Percentiles rank a stretch among this genome's conserved stretches.
phyloP scores from a whole-genome alignment of 2,797 vertebrate species.

The Pempheris klunzingeri region DNA sequence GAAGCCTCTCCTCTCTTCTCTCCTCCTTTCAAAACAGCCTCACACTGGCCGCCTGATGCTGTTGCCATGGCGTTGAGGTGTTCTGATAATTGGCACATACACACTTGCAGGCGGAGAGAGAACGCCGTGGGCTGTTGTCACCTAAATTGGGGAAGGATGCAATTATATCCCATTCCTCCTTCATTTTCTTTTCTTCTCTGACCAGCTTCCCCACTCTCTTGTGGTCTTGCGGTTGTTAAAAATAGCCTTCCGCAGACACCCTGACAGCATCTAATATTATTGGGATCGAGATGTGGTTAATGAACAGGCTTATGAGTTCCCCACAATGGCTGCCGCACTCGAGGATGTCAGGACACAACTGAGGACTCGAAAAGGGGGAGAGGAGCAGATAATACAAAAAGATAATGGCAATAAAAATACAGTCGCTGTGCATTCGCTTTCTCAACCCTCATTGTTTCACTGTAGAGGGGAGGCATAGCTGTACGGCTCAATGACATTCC shows the following conservation, averaged over 20 bases:
- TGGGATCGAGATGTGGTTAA: conserved; percentile 64
- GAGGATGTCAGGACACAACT: conserved; percentile 48
- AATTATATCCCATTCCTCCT: conserved; percentile 67
- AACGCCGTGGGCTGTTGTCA: conserved; percentile 58
- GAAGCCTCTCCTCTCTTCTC: conserved; percentile 72
- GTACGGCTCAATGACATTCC: conserved; percentile 40
- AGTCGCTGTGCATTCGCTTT: conserved; percentile 17
- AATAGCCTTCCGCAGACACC: conserved; percentile 68
- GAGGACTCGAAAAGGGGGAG: conserved; percentile 44
- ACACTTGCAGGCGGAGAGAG: conserved; percentile 54
- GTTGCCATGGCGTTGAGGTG: conserved; percentile 87
- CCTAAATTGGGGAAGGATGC: conserved; percentile 66
- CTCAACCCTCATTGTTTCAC: conserved; percentile 47
- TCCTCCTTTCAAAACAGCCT: conserved; percentile 37
- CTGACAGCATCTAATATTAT: conserved; percentile 73
- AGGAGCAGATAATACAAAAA: conserved; percentile 57
- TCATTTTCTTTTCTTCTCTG: conserved; percentile 6
- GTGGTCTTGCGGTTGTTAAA: conserved; percentile 60
- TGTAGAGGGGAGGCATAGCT: conserved; percentile 37
- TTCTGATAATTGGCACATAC: conserved; percentile 78
- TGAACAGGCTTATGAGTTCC: conserved; percentile 68
- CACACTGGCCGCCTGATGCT: conserved; percentile 70
- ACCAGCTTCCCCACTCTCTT: conserved; percentile 40
- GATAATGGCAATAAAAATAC: conserved; percentile 66
- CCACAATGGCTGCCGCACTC: conserved; percentile 55